phyloP scores from a whole-genome alignment of 2,888 invertebrate genomes.

The Microchrysa polita region DNA sequence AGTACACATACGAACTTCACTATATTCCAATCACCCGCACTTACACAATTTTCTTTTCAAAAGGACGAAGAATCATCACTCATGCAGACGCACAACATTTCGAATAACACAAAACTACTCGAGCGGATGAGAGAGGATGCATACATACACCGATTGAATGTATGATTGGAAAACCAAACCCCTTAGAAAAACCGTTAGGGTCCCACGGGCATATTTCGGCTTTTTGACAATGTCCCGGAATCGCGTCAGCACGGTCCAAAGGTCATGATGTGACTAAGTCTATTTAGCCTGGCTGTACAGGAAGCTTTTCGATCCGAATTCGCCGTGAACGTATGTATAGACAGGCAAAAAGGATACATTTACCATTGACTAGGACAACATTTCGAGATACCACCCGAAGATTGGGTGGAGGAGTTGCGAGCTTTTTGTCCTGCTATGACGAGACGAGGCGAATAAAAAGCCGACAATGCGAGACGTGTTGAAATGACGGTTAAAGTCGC shows the following conservation, averaged over 20 bases:
- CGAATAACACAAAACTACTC: background rate
- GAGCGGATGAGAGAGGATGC: background rate
- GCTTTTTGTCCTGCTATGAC: slow-evolving; percentile 28
- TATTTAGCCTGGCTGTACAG: no score
- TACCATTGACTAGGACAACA: background rate
- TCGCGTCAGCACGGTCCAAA: slow-evolving; percentile 36
- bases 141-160: no score
- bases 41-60: background rate
- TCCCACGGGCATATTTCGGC: background rate
- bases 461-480: background rate
- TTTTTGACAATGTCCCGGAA: background rate
- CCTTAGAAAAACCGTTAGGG: background rate
- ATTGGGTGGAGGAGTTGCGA: background rate
- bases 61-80: background rate
- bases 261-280: slow-evolving; percentile 37
- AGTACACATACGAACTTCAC: background rate
- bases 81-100: background rate
- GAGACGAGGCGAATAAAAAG: slow-evolving; percentile 17
- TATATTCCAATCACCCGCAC: slow-evolving; percentile 8
- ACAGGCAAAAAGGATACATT: no score
- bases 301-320: slow-evolving; percentile 20
- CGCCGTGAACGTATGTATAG: slow-evolving; percentile 24
- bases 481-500: background rate
- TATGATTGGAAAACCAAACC: slow-evolving; percentile 10
- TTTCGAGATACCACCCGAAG: background rate